These are phyloP conservation scores for Cotesia typhae DNA, from an alignment of 1,140 invertebrate species.

Conservation along the genomic window DNA sequence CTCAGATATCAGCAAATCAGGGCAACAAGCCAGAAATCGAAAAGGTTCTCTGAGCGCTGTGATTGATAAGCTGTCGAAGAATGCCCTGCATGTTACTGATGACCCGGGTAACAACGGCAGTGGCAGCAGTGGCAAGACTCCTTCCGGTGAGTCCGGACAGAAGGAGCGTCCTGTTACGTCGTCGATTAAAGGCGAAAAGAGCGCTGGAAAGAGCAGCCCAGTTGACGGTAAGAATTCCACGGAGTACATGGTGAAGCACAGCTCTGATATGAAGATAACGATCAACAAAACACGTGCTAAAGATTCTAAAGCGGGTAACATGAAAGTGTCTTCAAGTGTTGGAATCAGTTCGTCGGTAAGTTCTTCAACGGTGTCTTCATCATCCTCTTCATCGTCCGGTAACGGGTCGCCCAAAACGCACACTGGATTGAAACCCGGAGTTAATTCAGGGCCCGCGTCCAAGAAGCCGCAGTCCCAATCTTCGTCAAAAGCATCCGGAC, in stretches of 20 bases:
- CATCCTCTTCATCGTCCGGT: conserved; percentile 51
- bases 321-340: conserved; percentile 52
- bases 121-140: conserved; percentile 27
- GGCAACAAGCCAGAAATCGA: conserved; percentile 71
- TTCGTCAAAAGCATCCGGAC: conserved; percentile 52
- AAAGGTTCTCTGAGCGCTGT: conserved; percentile 85
- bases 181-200: conserved; percentile 61
- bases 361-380: background rate
- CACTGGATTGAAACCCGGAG: conserved; percentile 84
- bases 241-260: conserved; percentile 87
- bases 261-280: conserved; percentile 87
- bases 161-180: conserved; percentile 33
- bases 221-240: conserved; percentile 74
- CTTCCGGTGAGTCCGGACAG: conserved; percentile 30
- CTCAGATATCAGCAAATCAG: conserved; percentile 66
- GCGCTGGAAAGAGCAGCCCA: conserved; percentile 63
- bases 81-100: conserved; percentile 72
- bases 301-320: conserved; percentile 66
- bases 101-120: conserved; percentile 45
- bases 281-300: conserved; percentile 87
- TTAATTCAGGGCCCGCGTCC: conserved; percentile 81
- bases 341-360: conserved; percentile 17
- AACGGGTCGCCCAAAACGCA: conserved; percentile 79
- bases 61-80: conserved; percentile 82
- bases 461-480: conserved; percentile 74